A percentile compares a stretch with the other conserved stretches of the same genome.
These are phyloP conservation scores for Ptychoptera contaminata DNA, from an alignment of 2,888 invertebrate genomes.

Conservation along the genomic window DNA sequence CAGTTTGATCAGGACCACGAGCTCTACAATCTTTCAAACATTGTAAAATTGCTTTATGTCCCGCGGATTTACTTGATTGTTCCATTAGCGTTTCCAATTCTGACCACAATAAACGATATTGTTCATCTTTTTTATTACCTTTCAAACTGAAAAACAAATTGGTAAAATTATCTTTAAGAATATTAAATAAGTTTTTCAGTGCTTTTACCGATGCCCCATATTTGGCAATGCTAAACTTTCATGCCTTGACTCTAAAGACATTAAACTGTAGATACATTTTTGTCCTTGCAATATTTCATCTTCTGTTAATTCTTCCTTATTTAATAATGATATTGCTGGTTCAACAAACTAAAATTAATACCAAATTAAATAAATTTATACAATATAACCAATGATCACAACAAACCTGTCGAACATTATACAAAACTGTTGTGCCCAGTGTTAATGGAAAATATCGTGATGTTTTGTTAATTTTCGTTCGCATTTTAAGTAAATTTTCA, in stretches of 20 bases:
- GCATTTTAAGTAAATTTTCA: slow-evolving; percentile 40
- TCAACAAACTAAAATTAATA: slow-evolving; percentile 49
- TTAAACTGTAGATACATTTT: slow-evolving; percentile 64
- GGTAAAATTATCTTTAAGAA: too few species aligned
- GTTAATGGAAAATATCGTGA: slow-evolving; percentile 83
- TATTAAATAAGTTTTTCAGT: background rate
- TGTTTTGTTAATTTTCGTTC: slow-evolving; percentile 54
- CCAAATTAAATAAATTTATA: slow-evolving; percentile 1
- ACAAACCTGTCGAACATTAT: slow-evolving; percentile 58
- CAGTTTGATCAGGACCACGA: slow-evolving; percentile 33
- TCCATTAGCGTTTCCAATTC: slow-evolving; percentile 75
- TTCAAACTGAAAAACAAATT: slow-evolving; percentile 17
- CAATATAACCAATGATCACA: too few species aligned
- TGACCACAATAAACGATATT: slow-evolving; percentile 78
- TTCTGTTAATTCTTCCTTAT: slow-evolving; percentile 68
- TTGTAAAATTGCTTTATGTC: slow-evolving; percentile 61
- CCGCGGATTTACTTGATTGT: slow-evolving; percentile 58
- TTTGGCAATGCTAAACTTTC: slow-evolving; percentile 61
- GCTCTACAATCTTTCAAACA: slow-evolving; percentile 63
- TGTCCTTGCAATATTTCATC: slow-evolving; percentile 77
- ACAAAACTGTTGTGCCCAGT: slow-evolving; percentile 75
- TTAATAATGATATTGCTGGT: slow-evolving; percentile 61
- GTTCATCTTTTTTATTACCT: slow-evolving; percentile 60
- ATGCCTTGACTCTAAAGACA: slow-evolving; percentile 67
- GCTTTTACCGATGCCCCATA: slow-evolving; percentile 42